phyloP scores from a whole-genome alignment of 2,113 vertebrate species.

The Periophthalmus modestus region DNA sequence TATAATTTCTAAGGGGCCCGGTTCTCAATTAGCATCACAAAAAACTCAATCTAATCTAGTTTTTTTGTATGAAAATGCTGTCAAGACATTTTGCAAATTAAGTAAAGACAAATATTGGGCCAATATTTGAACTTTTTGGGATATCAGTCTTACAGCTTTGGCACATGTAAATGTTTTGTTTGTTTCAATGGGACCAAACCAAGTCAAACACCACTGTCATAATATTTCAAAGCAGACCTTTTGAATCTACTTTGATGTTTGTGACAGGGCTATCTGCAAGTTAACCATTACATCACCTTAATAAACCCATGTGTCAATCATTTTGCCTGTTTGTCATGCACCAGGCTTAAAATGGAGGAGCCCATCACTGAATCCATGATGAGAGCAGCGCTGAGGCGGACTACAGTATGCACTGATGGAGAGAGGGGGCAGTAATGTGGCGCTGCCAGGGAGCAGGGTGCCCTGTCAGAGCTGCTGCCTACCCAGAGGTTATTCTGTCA shows the following conservation, averaged over 20 bases:
- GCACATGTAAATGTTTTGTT: not conserved
- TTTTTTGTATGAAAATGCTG: too few relatives aligned
- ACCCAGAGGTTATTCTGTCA: constrained; percentile 47
- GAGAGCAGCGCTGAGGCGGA: constrained; percentile 37
- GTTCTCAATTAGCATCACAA: not conserved
- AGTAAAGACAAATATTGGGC: too few relatives aligned
- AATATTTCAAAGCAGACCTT: too few relatives aligned
- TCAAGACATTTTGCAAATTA: too few relatives aligned
- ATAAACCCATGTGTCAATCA: not conserved
- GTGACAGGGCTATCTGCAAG: not conserved
- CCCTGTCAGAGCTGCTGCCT: constrained; percentile 8
- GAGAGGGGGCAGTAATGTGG: constrained; percentile 34
- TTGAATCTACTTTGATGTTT: too few relatives aligned
- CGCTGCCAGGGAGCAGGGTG: constrained; percentile 19
- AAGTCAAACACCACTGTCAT: too few relatives aligned
- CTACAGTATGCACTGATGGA: constrained; percentile 2
- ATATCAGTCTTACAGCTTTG: not conserved
- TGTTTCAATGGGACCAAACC: not conserved
- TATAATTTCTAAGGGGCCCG: not conserved
- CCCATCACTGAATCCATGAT: constrained; percentile 62
- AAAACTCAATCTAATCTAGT: too few relatives aligned
- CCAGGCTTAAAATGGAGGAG: constrained; percentile 51
- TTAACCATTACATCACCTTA: not conserved
- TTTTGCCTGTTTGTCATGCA: constrained; percentile 18
- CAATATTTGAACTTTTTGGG: too few relatives aligned